Evolutionary conservation across 2,888 invertebrate species (phyloP).

Genomic region (Luperina nickerlii): DNA sequence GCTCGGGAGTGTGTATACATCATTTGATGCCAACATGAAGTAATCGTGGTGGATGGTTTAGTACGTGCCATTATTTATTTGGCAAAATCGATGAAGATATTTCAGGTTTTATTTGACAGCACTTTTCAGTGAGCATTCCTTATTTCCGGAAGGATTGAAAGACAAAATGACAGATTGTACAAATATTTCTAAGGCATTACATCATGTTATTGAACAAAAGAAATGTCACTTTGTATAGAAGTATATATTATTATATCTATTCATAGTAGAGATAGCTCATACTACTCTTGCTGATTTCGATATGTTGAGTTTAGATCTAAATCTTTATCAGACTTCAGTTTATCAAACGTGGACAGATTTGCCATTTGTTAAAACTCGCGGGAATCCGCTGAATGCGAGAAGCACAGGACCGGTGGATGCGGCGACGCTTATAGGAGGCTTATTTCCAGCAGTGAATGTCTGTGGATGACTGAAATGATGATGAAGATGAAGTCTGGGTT

Average conservation of each 20-base stretch:
- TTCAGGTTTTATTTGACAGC: conserved; percentile 4
- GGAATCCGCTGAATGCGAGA: background rate
- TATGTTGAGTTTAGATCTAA: background rate
- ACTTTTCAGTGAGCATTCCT: background rate
- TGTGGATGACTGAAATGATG: background rate
- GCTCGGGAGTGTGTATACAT: conserved; percentile 11
- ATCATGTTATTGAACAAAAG: too few relatives aligned
- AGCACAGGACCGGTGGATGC: background rate
- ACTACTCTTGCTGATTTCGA: background rate
- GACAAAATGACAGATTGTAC: too few relatives aligned
- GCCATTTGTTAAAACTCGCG: background rate
- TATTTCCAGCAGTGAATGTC: background rate
- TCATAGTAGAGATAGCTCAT: too few relatives aligned
- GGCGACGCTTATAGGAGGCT: background rate
- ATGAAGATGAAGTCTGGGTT: background rate
- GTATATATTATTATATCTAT: too few relatives aligned
- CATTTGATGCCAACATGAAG: conserved; percentile 40
- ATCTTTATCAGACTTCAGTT: background rate
- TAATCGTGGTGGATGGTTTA: background rate
- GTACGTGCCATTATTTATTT: conserved; percentile 15
- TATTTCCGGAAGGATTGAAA: too few relatives aligned
- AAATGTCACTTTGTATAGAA: too few relatives aligned
- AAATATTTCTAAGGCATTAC: too few relatives aligned
- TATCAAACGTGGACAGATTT: background rate
- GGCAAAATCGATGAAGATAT: conserved; percentile 22